These are phyloP conservation scores for Idaea aversata DNA, from an alignment of 2,888 invertebrate species.

Conservation along the genomic window DNA sequence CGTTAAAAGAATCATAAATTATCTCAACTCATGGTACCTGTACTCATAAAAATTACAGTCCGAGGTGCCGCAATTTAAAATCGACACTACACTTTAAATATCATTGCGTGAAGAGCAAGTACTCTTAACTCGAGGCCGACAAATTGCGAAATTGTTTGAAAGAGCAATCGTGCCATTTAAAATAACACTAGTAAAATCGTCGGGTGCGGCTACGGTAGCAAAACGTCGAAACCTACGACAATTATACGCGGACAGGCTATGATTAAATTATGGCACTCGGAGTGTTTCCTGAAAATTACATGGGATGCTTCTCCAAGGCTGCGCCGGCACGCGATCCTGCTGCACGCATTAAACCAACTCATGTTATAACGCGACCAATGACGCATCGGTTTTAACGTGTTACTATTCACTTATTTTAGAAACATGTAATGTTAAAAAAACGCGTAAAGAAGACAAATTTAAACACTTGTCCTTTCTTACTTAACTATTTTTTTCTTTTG, in stretches of 20 bases:
- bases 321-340: constrained; percentile 68
- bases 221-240: constrained; percentile 70
- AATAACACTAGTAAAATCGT: constrained; percentile 45
- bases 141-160: constrained; percentile 36
- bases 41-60: constrained; percentile 1
- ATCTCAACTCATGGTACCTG: background rate
- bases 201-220: constrained; percentile 57
- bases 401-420: constrained; percentile 55
- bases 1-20: background rate
- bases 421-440: constrained; percentile 39
- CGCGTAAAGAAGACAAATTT: constrained; percentile 22
- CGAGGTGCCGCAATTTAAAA: background rate
- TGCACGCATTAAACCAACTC: constrained; percentile 69
- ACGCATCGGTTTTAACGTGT: constrained; percentile 75
- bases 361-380: constrained; percentile 72
- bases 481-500: constrained; percentile 33
- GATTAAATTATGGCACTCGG: constrained; percentile 77
- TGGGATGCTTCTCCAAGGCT: constrained; percentile 77
- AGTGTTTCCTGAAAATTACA: constrained; percentile 80
- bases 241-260: constrained; percentile 72
- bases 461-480: constrained; percentile 35
- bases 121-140: constrained; percentile 21
- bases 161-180: constrained; percentile 48
- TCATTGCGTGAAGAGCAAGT: constrained; percentile 24
- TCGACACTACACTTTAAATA: constrained; percentile 11